Base-by-base conservation (phyloP, 2,113 vertebrate genomes). In the Leptobrachium leishanense region DNA sequence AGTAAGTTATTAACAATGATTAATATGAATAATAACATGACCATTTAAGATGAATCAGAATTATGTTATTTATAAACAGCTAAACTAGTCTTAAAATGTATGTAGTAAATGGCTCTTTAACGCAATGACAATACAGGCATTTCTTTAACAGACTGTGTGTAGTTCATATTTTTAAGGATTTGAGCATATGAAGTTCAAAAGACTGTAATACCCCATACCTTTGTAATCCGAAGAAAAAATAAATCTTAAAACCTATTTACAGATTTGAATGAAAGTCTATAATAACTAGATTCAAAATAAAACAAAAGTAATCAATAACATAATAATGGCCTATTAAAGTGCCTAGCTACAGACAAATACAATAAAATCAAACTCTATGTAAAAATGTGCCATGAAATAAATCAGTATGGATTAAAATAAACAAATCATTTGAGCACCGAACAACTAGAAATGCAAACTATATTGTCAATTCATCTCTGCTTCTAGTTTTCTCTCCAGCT, bases 401-500 rank as follows among this genome's bases (percentile, higher is more conserved):
- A 64, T 5, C 31, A 64, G n/a, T 8, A 64, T 64, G 39, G 62
- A 39, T 64, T 64, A 20, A 64, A 64, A 64, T 65, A 76, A 76
- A 76, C 40, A 68, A 63, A 70, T 2, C 39, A 57, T 77, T 70
- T 70, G 57, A 42, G 5, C 7, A 43, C 68, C 55, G 20, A 57
- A 77, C 57, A 62, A 70, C 54, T 77, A 6, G 70, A 69, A 77
- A 77, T 54, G 43, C 43, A 72, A 72, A 72, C 57, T 65, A 72
- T 53, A 79, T 79, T 79, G 71, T 67, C 46, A 79, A 72, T 79
- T 66, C 63, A 74, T 54, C 64, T 42, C 41, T 79, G 63, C 63
- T 67, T 67, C 53, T 73, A 73, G 64, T 63, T 67, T 73, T 68
- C 50, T 39, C 77, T 79, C 41, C 53, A 68, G 77, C 77, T 79